Evolutionary conservation across 92 coral and sea anemone species (phyloP), one percentile per base, ranked within the genome.

Genomic region (Pocillopora meandrina): DNA sequence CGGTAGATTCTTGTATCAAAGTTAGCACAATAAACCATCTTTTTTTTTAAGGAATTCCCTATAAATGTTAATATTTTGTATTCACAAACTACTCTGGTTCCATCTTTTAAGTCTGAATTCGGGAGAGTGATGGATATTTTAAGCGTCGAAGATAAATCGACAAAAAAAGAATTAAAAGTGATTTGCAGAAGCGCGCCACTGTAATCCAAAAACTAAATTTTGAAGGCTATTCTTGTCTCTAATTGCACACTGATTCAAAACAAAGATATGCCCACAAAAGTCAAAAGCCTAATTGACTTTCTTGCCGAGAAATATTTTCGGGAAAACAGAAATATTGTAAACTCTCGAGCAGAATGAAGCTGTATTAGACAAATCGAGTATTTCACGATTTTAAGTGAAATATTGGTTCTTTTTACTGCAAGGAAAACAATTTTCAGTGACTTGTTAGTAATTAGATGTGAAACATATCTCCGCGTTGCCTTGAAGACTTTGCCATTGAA

Each of bases 1-100:
- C 76, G 52, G 63, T n/a, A 79, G 61, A 55, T 14, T 55, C n/a
- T n/a, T 58, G 59, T 34, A 61, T 76, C 56, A 76, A 59, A 61
- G 17, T 19, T 52, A 59, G 49, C 61, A 76, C 80, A 76, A 76
- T 31, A 76, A 69, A 31, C 16, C 56, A 59, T 67, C 72, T 74
- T 11, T 19, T 75, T 75, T 59, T 75, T 26, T 17, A 75, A 15
- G 79, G 16, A 20, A 26, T 23, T 57, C 79, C 58, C 61, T 56
- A 8, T 75, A 19, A 1, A 26, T 17, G 65, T 1, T 2, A 15
- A 76, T 76, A 34, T 9, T 31, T 19, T 76, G 80, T 16, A 9
- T 68, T 34, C 17, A 5, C 12, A 19, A 14, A 34, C 74, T 34
- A 34, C 26, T 17, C 57, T 42, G 52, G 52, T 26, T 26, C 58